These are phyloP conservation scores for Margarornis squamiger DNA, from an alignment of 2,797 vertebrate species.

Conservation along the genomic window DNA sequence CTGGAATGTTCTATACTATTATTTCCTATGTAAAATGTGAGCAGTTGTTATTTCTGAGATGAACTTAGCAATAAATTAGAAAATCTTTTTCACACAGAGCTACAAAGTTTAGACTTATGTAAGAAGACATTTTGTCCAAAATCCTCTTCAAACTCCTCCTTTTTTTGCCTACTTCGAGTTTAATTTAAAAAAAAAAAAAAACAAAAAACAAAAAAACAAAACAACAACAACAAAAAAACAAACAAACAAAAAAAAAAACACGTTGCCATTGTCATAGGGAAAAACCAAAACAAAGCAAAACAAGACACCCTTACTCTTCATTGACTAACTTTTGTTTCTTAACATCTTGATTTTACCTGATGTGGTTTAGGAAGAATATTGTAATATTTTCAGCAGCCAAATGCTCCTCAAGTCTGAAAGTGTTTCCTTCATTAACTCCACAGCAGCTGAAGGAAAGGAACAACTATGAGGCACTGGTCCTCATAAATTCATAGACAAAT, in stretches of 20 bases:
- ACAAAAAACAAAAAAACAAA: no score
- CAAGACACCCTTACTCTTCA: background rate
- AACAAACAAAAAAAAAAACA: background rate
- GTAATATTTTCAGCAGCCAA: background rate
- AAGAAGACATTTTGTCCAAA: background rate
- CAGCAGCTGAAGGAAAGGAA: background rate
- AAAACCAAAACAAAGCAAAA: rapidly evolving
- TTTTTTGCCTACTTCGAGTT: background rate
- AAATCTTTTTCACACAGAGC: background rate
- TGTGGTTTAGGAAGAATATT: background rate
- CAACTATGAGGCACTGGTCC: background rate
- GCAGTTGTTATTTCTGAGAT: background rate
- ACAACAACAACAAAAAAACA: no score
- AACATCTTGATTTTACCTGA: background rate
- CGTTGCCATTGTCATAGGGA: background rate
- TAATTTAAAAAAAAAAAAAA: background rate
- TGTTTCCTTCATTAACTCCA: background rate
- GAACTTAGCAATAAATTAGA: background rate
- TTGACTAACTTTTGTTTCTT: background rate
- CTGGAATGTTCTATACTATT: background rate
- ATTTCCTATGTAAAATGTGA: background rate
- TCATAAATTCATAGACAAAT: background rate
- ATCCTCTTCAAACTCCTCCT: background rate
- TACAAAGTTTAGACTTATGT: background rate
- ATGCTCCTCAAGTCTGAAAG: background rate